Evolutionary conservation across 1,140 invertebrate species (phyloP).

Genomic region (Euwallacea similis): DNA sequence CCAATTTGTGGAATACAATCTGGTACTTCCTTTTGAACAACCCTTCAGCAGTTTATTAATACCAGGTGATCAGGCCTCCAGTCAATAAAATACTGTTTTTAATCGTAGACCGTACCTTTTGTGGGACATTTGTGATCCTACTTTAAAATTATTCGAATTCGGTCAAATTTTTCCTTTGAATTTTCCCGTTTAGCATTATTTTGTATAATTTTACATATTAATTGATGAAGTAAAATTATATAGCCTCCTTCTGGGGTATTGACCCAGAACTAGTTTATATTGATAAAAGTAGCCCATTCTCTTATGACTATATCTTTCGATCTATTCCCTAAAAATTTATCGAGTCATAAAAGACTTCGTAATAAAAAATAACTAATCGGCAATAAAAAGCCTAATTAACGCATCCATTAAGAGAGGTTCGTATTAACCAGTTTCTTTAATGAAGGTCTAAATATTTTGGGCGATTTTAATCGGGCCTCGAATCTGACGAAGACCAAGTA

Average conservation of each 20-base stretch:
- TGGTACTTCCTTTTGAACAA: conserved; percentile 47
- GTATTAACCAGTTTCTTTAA: conserved; percentile 26
- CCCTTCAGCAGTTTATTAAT: conserved; percentile 29
- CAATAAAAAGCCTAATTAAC: background rate
- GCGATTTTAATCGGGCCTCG: conserved; percentile 30
- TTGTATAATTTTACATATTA: background rate
- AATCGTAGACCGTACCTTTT: no score
- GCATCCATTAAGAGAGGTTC: background rate
- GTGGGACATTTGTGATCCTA: no score
- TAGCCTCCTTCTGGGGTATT: background rate
- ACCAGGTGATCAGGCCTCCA: conserved; percentile 18
- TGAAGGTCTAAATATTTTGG: conserved; percentile 30
- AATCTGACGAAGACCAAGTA: conserved; percentile 38
- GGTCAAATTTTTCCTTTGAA: background rate
- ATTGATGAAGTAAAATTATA: background rate
- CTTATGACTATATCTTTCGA: no score
- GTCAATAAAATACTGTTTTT: no score
- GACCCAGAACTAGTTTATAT: background rate
- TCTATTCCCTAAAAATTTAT: no score
- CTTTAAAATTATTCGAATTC: no score
- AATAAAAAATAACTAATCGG: no score
- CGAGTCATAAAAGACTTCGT: no score
- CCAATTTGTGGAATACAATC: conserved; percentile 52
- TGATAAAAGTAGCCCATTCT: no score
- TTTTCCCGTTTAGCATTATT: background rate